Percentiles rank a stretch among this genome's conserved stretches.
Evolutionary conservation across 2,113 vertebrate species (phyloP).

Genomic region (Colistium nudipinnis): DNA sequence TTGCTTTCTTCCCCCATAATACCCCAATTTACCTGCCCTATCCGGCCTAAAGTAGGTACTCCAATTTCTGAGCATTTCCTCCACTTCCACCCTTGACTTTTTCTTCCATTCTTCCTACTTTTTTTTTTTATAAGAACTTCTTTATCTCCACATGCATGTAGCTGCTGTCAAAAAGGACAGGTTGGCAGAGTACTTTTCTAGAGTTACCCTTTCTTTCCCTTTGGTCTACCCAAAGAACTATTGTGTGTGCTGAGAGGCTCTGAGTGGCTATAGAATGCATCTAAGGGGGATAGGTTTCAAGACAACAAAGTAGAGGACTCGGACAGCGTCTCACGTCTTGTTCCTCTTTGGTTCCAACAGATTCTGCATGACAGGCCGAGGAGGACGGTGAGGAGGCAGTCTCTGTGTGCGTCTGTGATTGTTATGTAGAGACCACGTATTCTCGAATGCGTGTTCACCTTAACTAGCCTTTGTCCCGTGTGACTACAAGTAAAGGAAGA

Average conservation of each 20-base stretch:
- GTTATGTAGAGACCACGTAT: neutral
- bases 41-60: slow-evolving; percentile 62
- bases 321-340: slow-evolving; percentile 64
- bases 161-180: slow-evolving; percentile 62
- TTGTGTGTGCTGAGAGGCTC: slow-evolving; percentile 72
- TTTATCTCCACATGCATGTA: slow-evolving; percentile 65
- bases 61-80: slow-evolving; percentile 62
- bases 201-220: slow-evolving; percentile 62
- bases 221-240: slow-evolving; percentile 58
- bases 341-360: slow-evolving; percentile 51
- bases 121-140: slow-evolving; percentile 46
- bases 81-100: slow-evolving; percentile 45
- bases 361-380: slow-evolving; percentile 57
- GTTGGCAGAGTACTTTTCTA: slow-evolving; percentile 57
- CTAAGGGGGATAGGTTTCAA: slow-evolving; percentile 66
- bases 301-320: slow-evolving; percentile 72
- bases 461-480: slow-evolving; percentile 27
- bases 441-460: slow-evolving; percentile 23
- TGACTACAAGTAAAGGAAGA: slow-evolving; percentile 22
- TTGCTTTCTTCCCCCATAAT: slow-evolving; percentile 1
- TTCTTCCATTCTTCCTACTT: slow-evolving; percentile 36
- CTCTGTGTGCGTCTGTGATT: slow-evolving; percentile 5
- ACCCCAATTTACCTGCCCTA: slow-evolving; percentile 19
- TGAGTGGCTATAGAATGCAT: slow-evolving; percentile 70
- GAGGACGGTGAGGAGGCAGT: slow-evolving; percentile 10